Evolutionary conservation across 2,888 invertebrate species (phyloP).

Genomic region (Melitaea athalia): DNA sequence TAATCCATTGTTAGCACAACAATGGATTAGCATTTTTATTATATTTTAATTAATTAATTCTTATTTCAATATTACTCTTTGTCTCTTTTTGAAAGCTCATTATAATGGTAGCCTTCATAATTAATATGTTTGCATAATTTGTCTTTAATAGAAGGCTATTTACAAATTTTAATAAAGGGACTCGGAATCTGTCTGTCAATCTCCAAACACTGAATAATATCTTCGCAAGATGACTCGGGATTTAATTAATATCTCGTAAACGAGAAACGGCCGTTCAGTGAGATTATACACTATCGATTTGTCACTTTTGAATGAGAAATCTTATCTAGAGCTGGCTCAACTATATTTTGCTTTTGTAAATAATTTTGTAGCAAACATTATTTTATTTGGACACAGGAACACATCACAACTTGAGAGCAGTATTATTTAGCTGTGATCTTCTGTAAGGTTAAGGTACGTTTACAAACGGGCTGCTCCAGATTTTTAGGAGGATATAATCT

Average conservation of each 20-base stretch:
- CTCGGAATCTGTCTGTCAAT: slow-evolving; percentile 55
- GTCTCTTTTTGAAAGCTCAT: slow-evolving; percentile 24
- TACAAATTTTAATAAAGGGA: slow-evolving; percentile 60
- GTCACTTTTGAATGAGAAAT: background rate
- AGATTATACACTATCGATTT: background rate
- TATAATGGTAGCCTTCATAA: slow-evolving; percentile 30
- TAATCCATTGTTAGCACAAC: slow-evolving; percentile 3
- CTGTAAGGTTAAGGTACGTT: no score
- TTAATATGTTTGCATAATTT: slow-evolving; percentile 40
- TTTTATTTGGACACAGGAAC: no score
- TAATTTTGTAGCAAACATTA: no score
- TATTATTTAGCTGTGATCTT: no score
- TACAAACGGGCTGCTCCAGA: no score
- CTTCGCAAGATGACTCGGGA: slow-evolving; percentile 57
- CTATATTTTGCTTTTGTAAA: background rate
- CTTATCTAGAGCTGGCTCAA: background rate
- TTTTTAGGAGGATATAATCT: no score
- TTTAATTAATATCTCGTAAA: slow-evolving; percentile 66
- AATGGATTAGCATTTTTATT: slow-evolving; percentile 1
- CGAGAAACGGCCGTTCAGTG: slow-evolving; percentile 39
- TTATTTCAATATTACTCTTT: slow-evolving; percentile 18
- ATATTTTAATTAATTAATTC: slow-evolving; percentile 15
- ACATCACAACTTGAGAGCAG: no score
- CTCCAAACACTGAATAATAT: slow-evolving; percentile 56
- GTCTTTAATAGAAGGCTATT: slow-evolving; percentile 42